Evolutionary conservation across 2,888 invertebrate genomes (phyloP), one percentile per base, ranked within the genome.

Genomic region (Cerceris rybyensis): DNA sequence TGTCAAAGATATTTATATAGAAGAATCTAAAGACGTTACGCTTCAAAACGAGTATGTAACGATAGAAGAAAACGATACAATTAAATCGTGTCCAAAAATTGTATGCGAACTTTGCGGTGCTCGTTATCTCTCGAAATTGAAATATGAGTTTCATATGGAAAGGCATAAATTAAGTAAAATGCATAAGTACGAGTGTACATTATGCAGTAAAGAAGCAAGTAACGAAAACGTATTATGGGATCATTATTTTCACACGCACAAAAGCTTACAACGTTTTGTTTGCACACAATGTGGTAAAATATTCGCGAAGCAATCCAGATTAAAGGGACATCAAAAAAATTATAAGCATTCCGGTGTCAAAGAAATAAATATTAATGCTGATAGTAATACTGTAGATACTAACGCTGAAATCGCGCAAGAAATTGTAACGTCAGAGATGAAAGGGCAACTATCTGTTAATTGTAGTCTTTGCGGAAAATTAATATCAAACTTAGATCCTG

Each of bases 121-220:
- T n/a, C 74, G 77, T 52, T 87, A 82, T 65, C 65, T 80, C 55
- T 85, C 80, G 4, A 73, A 75, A 7, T 16, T 71, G 11, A 87
- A 86, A 64, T 87, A 85, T 8, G 79, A 88, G 49, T 87, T 87
- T 75, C 88, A 88, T 9, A 80, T 85, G 76, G 81, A 85, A 28
- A 83, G 87, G 13, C 88, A 87, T 28, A 79, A 73, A 57, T 67
- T 63, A 7, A 59, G 54, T 14, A 75, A 85, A 68, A 86, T 85
- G 41, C 59, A 81, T 46, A 78, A 72, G 54, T 88, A 73, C 13
- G 57, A 80, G 16, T 87, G 87, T 59, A 78, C 70, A 6, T n/a
- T 81, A 52, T 87, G 88, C 49, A 75, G 71, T 8, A 85, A 81
- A 67, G 78, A 84, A 72, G 70, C 80, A 7, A 82, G 75, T 7